A percentile compares a stretch with the other conserved stretches of the same genome.
phyloP scores from a whole-genome alignment of 1,140 invertebrate species.

The Caenorhabditis elegans region WBcel235 BX284605.5:9491501-9492000 shows the following conservation, averaged over 20 bases:
- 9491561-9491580: background rate
- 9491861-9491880: background rate
- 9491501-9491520: background rate
- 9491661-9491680: background rate
- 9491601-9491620: no score
- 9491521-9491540: background rate
- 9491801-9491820: background rate
- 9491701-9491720: background rate
- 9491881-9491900: background rate
- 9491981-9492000: no score
- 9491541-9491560: background rate
- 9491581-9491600: background rate
- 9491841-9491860: constrained; percentile 13
- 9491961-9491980: background rate
- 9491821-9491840: background rate
- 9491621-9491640: no score
- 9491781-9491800: background rate
- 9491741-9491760: background rate
- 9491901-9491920: no score
- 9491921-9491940: background rate
- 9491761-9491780: constrained; percentile 6
- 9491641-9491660: background rate
- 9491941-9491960: background rate
- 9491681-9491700: constrained; percentile 17
- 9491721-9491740: background rate